phyloP scores from a whole-genome alignment of 1,140 invertebrate species.

The Drosophila willistoni region DNA sequence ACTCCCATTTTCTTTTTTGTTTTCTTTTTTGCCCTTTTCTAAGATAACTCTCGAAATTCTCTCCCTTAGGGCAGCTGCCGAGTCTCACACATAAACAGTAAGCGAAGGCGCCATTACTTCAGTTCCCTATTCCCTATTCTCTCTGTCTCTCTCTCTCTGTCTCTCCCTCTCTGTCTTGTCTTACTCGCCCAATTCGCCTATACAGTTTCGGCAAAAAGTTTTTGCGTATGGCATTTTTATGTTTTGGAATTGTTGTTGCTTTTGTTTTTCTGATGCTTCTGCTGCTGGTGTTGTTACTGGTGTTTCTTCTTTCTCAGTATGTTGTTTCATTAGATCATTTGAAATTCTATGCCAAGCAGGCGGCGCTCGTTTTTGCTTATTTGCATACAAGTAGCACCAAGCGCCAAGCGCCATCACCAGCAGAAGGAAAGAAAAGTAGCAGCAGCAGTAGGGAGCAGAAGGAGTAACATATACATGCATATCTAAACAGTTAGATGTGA shows the following conservation, averaged over 20 bases:
- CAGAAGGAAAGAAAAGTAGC: not conserved
- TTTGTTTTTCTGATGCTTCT: constrained; percentile 12
- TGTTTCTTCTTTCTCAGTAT: constrained; percentile 16
- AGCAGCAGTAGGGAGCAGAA: not conserved
- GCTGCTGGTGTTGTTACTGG: constrained; percentile 20
- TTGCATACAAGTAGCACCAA: constrained; percentile 50
- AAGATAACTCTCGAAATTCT: not conserved
- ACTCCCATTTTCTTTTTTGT: not conserved
- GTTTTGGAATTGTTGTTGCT: constrained; percentile 13
- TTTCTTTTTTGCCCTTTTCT: not conserved
- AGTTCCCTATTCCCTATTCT: not conserved
- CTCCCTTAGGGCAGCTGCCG: not conserved
- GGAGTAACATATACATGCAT: constrained; percentile 48
- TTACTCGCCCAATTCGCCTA: not conserved
- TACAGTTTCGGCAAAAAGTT: constrained; percentile 8
- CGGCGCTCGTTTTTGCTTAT: constrained; percentile 56
- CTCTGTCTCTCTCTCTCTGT: not conserved
- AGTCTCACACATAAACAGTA: constrained; percentile 12
- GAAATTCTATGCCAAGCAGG: constrained; percentile 72
- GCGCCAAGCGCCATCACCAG: not conserved
- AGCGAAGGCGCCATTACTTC: constrained; percentile 2
- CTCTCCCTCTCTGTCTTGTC: not conserved
- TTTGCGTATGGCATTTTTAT: constrained; percentile 41
- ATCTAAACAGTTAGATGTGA: constrained; percentile 41
- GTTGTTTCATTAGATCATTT: constrained; percentile 74